phyloP scores from a whole-genome alignment of 2,113 vertebrate species.

The Gymnarchus niloticus region DNA sequence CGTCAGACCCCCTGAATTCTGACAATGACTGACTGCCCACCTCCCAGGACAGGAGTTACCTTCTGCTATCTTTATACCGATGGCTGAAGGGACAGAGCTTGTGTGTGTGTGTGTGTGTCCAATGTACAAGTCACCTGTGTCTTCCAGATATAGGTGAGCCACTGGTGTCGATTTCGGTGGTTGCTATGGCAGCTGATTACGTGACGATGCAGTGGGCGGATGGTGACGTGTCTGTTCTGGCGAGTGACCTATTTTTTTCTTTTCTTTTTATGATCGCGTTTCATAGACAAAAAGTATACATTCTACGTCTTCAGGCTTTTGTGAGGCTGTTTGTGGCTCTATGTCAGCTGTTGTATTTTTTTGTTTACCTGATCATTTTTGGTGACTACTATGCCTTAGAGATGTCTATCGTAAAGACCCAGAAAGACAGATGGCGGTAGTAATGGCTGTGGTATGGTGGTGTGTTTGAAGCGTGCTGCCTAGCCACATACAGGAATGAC shows the following conservation, averaged over 20 bases:
- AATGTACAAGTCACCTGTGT: constrained; percentile 56
- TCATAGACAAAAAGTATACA: background rate
- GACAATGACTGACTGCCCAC: background rate
- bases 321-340: background rate
- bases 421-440: background rate
- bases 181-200: constrained; percentile 68
- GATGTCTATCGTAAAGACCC: background rate
- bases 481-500: background rate
- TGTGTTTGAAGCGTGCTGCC: background rate
- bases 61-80: background rate
- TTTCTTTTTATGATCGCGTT: background rate
- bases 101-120: background rate
- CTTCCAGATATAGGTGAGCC: constrained; percentile 39
- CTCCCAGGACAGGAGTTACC: background rate
- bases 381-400: background rate
- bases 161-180: constrained; percentile 56
- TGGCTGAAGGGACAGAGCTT: background rate
- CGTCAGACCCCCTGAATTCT: background rate
- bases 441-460: background rate
- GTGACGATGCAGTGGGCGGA: constrained; percentile 26
- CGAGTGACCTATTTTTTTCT: background rate
- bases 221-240: constrained; percentile 13
- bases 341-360: too few relatives aligned
- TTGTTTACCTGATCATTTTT: background rate
- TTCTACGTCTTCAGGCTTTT: background rate